Evolutionary conservation across 2,113 vertebrate species (phyloP), one percentile per base, ranked within the genome.

Genomic region (Muntiacus muntjak): DNA sequence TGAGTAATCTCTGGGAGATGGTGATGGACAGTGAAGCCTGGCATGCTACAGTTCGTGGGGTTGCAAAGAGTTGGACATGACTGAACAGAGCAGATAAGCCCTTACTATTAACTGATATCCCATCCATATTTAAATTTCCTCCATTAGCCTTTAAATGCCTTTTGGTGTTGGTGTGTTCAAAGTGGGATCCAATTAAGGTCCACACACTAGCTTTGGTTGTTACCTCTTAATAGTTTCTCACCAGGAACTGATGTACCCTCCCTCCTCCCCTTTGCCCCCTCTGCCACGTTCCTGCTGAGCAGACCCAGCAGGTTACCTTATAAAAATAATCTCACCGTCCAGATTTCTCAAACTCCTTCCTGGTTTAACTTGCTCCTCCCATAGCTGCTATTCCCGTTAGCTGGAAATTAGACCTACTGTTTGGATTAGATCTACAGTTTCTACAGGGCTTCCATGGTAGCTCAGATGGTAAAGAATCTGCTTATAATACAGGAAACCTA

Each of bases 21-120:
- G 19, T 71, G n/a, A 71, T 71, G 10, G 67, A 40, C n/a, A 71
- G 67, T 16, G 19, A 71, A 71, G 67, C 67, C 67, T 71, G n/a
- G 19, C 19, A 5, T 71, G 67, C 67, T 71, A 5, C n/a, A 71
- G n/a, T 36, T n/a, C n/a, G 40, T 40, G 19, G n/a, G n/a, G 21
- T 71, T 19, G 10, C 36, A 71, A 71, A 36, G 9, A 71, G 67
- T 1, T 5, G 19, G 67, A 71, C 19, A 71, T 5, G 67, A 40
- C n/a, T 71, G n/a, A 71, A 12, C 19, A 71, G n/a, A 71, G 40
- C 67, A 71, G n/a, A 71, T 47, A 92, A 79, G 25, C 88, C 36
- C n/a, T 96, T 87, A 60, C 33, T 94, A 71, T 76, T 94, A 92
- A 78, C 36, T 43, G 87, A 33, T 76, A 84, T 91, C 4, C 25